phyloP scores from a whole-genome alignment of 2,113 vertebrate species.

The Otocyon megalotis region DNA sequence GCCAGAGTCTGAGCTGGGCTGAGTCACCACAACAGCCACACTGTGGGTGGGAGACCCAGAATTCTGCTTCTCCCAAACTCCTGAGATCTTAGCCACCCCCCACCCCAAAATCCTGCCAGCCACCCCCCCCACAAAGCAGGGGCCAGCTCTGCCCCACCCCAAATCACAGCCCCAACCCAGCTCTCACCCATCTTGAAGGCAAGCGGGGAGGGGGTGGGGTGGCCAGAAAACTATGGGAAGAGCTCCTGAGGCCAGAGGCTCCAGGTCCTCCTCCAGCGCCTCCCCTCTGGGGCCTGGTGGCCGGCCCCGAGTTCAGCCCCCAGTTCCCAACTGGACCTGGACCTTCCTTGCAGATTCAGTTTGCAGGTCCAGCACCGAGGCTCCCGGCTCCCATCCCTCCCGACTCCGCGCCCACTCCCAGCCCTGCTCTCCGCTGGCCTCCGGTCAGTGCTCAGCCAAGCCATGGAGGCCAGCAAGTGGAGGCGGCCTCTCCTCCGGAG shows the following conservation, averaged over 20 bases:
- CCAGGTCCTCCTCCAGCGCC: too few species aligned
- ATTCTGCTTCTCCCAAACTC: constrained; percentile 76
- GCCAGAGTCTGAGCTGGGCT: constrained; percentile 83
- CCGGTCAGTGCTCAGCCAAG: not conserved
- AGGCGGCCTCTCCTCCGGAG: not conserved
- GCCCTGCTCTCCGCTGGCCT: not conserved
- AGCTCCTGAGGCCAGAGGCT: not conserved
- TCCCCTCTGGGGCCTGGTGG: too few species aligned
- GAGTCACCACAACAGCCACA: constrained; percentile 79
- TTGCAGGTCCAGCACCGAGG: not conserved
- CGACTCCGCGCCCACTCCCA: not conserved
- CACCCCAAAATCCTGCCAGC: not conserved
- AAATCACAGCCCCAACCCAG: not conserved
- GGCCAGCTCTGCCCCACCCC: not conserved
- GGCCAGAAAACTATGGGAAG: not conserved
- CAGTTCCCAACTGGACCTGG: not conserved
- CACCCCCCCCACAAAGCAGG: not conserved
- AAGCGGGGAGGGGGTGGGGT: accelerated
- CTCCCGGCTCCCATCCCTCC: not conserved
- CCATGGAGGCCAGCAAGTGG: not conserved
- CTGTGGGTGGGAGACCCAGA: constrained; percentile 82
- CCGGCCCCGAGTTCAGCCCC: too few species aligned
- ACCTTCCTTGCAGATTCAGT: not conserved
- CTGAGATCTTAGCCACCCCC: not conserved
- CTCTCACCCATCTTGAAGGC: not conserved